Conservation (phyloP, 2,113 vertebrate species). For the Notarius lentiginosus region DNA sequence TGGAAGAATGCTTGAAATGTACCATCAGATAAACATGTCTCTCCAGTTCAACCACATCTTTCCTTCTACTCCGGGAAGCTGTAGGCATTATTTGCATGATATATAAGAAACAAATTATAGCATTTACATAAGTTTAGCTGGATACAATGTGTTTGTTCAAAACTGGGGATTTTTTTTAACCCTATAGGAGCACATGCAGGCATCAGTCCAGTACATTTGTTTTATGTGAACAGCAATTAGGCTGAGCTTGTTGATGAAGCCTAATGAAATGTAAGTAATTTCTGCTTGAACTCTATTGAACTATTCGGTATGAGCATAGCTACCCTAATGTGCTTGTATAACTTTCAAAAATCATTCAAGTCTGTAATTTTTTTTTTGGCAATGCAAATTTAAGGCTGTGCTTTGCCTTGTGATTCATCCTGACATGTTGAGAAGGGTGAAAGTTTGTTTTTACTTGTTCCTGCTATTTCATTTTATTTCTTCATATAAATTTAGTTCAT, state of each 20-base stretch:
- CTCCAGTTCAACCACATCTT: slow-evolving; percentile 42
- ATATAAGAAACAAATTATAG: neutral
- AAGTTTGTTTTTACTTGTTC: neutral
- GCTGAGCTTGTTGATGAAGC: neutral
- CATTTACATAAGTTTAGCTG: neutral
- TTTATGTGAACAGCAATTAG: neutral
- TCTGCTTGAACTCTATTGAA: neutral
- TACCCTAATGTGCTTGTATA: neutral
- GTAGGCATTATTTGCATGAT: slow-evolving; percentile 1
- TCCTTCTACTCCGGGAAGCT: slow-evolving; percentile 14
- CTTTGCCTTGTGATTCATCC: neutral
- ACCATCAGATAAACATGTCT: slow-evolving; percentile 54
- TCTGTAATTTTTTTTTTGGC: neutral
- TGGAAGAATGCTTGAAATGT: slow-evolving; percentile 44
- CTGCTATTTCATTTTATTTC: neutral
- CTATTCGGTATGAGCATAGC: neutral
- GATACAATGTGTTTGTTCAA: neutral
- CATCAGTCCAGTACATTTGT: neutral
- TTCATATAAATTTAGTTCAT: neutral
- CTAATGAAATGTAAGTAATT: neutral
- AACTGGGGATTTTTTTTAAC: neutral
- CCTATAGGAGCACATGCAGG: neutral
- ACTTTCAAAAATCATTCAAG: neutral
- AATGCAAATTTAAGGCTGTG: neutral
- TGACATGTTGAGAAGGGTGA: neutral